Evolutionary conservation across 64 coral and sea anemone species (phyloP), one percentile per base, ranked within the genome.

Genomic region (Pocillopora damicornis): DNA sequence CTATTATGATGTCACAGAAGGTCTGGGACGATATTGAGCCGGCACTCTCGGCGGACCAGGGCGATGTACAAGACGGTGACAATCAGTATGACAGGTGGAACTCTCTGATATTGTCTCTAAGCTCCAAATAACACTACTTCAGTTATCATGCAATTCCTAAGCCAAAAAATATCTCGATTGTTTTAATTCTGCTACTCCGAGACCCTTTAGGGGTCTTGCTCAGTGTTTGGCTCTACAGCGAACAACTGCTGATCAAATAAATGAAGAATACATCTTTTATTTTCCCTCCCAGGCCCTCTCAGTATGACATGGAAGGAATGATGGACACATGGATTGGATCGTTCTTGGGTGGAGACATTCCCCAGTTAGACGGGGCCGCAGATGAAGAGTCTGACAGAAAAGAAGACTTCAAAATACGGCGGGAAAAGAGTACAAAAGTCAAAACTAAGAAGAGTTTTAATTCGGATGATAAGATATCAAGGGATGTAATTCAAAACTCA

Each of bases 11-110:
- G 94, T 96, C 94, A 73, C 94, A 96, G 73, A 88, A 76, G 79
- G 94, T 96, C 35, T 96, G 94, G 94, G 94, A 96, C 80, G 94
- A 96, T 68, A 93, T 91, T 34, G 94, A 96, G 37, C 77, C 7
- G 42, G 42, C 88, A 9, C 62, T 83, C 1, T 61, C 68, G 17
- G 15, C 23, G 59, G 91, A 74, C 10, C 38, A 88, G 26, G 63
- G 38, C 11, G 86, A 74, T 30, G 74, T 18, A 30, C 81, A 45
- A 51, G 80, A 37, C 61, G 45, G 11, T 68, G 35, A 69, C 36
- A 35, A 4, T 63, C 62, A 62, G 14, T 83, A 62, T 22, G 62
- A 72, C 69, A 85, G 81, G 86, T 88, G 25, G 62, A 36, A 25
- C 62, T 36, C 17, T 64, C 9, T 8, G 69, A 58, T 11, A 9